Conservation (phyloP, 2,113 vertebrate species). For the Nibea albiflora region DNA sequence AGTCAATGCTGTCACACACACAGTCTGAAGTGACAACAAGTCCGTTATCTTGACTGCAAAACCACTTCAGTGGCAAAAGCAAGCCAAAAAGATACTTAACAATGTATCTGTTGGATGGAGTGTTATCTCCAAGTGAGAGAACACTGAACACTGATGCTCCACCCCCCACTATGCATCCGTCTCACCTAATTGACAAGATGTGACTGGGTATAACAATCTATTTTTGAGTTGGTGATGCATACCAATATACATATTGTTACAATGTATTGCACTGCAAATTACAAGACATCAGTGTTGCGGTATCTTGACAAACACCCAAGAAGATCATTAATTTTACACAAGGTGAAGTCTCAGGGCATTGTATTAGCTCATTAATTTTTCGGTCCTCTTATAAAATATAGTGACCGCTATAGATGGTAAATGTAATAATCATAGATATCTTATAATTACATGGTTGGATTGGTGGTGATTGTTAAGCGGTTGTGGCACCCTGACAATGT, state of each 20-base stretch:
- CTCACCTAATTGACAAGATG: background rate
- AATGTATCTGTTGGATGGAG: conserved; percentile 12
- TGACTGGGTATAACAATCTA: background rate
- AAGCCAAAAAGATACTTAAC: background rate
- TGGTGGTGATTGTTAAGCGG: background rate
- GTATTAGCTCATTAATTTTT: background rate
- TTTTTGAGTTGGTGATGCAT: background rate
- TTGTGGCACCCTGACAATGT: conserved; percentile 1
- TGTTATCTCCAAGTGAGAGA: background rate
- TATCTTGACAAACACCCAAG: background rate
- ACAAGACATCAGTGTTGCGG: background rate
- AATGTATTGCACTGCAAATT: background rate
- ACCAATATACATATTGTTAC: background rate
- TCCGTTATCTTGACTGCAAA: conserved; percentile 6
- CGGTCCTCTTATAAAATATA: background rate
- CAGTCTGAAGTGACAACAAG: conserved; percentile 2
- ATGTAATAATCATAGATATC: conserved; percentile 3
- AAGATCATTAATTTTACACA: background rate
- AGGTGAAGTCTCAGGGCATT: background rate
- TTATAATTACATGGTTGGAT: background rate
- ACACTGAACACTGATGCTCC: background rate
- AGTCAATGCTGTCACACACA: background rate
- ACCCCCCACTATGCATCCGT: background rate
- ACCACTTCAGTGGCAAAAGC: background rate
- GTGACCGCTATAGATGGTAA: conserved; percentile 1